These are phyloP conservation scores for Chromobotia macracanthus DNA, from an alignment of 2,797 vertebrate species.

Conservation along the genomic window DNA sequence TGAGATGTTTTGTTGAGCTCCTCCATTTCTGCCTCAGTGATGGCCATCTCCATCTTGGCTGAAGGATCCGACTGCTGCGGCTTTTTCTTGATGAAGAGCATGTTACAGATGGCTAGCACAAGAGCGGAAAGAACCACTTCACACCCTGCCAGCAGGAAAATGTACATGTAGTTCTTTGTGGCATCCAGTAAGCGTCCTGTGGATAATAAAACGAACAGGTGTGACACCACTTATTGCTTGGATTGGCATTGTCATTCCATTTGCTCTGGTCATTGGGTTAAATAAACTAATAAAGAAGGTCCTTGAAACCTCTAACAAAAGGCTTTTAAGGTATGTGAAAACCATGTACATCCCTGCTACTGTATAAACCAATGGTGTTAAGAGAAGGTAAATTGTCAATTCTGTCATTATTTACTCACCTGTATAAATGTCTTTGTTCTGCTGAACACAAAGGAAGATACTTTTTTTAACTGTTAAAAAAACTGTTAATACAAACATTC, in stretches of 20 bases:
- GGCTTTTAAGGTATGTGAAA: background rate
- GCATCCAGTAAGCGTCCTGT: slow-evolving; percentile 85
- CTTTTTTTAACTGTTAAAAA: too few species aligned
- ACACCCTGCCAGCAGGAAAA: slow-evolving; percentile 88
- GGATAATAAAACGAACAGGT: background rate
- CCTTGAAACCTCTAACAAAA: slow-evolving; percentile 2
- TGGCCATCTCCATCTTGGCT: slow-evolving; percentile 68
- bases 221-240: background rate
- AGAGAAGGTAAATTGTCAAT: too few species aligned
- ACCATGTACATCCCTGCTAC: background rate
- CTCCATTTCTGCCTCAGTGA: slow-evolving; percentile 67
- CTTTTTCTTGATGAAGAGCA: slow-evolving; percentile 81
- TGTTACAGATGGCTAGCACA: slow-evolving; percentile 83
- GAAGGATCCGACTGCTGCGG: slow-evolving; percentile 59
- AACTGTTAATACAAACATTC: too few species aligned
- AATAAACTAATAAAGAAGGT: background rate
- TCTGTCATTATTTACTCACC: too few species aligned
- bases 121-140: slow-evolving; percentile 86
- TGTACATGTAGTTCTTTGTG: slow-evolving; percentile 86
- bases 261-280: background rate
- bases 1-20: slow-evolving; percentile 65
- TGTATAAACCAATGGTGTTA: too few species aligned
- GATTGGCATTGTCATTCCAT: background rate
- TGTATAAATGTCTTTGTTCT: too few species aligned
- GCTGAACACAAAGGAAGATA: too few species aligned